A percentile compares a stretch with the other conserved stretches of the same genome.
phyloP scores from a whole-genome alignment of 1,140 invertebrate species.

The Carposina sasakii region DNA sequence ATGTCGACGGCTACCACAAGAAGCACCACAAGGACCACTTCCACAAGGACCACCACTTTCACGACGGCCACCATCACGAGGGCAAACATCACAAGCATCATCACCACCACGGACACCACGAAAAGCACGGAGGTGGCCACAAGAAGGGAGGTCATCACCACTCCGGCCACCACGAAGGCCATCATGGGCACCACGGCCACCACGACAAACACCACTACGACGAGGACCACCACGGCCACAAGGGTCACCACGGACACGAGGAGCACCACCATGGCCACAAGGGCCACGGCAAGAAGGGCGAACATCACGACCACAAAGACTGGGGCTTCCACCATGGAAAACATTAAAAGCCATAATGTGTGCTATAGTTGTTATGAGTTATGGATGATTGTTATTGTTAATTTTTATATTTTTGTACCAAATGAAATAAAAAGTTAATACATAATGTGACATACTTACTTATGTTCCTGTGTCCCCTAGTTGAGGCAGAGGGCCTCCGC shows the following conservation, averaged over 20 bases:
- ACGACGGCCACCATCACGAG: slow-evolving; percentile 76
- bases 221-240: slow-evolving; percentile 75
- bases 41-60: slow-evolving; percentile 81
- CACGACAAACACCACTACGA: slow-evolving; percentile 76
- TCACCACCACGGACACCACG: slow-evolving; percentile 74
- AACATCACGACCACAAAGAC: slow-evolving; percentile 77
- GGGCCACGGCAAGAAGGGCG: slow-evolving; percentile 79
- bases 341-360: slow-evolving; percentile 28
- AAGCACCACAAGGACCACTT: slow-evolving; percentile 80
- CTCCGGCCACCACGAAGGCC: slow-evolving; percentile 74
- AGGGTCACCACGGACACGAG: slow-evolving; percentile 77
- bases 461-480: too few relatives aligned
- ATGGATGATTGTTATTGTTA: slow-evolving; percentile 49
- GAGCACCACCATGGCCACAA: slow-evolving; percentile 77
- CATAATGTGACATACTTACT: too few relatives aligned
- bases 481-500: too few relatives aligned
- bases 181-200: slow-evolving; percentile 76
- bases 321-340: slow-evolving; percentile 73
- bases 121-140: slow-evolving; percentile 73
- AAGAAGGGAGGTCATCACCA: slow-evolving; percentile 77
- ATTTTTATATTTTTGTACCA: slow-evolving; percentile 48
- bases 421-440: too few relatives aligned
- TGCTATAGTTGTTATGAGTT: background rate
- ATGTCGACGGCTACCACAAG: slow-evolving; percentile 77
- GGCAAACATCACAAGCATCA: slow-evolving; percentile 77